Evolutionary conservation across 2,113 vertebrate genomes (phyloP).

Genomic region (Pseudonaja textilis): DNA sequence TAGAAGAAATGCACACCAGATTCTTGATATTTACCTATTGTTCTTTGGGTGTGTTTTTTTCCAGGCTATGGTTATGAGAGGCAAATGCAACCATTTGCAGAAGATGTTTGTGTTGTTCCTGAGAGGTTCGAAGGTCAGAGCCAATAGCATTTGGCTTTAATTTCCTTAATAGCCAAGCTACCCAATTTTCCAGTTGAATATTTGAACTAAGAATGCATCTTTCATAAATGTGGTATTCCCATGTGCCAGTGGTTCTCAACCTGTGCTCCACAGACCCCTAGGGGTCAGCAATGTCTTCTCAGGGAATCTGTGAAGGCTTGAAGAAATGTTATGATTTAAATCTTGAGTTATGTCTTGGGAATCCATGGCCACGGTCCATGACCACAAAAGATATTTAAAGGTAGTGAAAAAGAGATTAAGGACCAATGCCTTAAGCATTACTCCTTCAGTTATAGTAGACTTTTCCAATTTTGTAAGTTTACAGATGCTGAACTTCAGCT

Average conservation of each 20-base stretch:
- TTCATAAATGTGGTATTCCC: background rate
- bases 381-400: background rate
- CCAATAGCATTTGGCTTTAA: background rate
- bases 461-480: background rate
- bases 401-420: background rate
- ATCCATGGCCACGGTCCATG: background rate
- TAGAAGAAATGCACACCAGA: background rate
- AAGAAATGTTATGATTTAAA: background rate
- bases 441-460: background rate
- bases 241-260: background rate
- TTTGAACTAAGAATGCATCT: background rate
- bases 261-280: background rate
- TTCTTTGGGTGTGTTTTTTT: conserved; percentile 17
- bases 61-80: conserved; percentile 90
- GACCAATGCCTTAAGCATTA: background rate
- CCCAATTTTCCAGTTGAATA: background rate
- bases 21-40: background rate
- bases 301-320: background rate
- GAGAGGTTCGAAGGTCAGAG: conserved; percentile 93
- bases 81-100: conserved; percentile 65
- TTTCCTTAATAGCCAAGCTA: accelerated
- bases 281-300: background rate
- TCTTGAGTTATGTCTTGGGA: background rate
- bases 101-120: conserved; percentile 92
- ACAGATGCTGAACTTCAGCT: background rate